These are phyloP conservation scores for Drymonia ruficornis DNA, from an alignment of 2,888 invertebrate genomes.

Conservation along the genomic window DNA sequence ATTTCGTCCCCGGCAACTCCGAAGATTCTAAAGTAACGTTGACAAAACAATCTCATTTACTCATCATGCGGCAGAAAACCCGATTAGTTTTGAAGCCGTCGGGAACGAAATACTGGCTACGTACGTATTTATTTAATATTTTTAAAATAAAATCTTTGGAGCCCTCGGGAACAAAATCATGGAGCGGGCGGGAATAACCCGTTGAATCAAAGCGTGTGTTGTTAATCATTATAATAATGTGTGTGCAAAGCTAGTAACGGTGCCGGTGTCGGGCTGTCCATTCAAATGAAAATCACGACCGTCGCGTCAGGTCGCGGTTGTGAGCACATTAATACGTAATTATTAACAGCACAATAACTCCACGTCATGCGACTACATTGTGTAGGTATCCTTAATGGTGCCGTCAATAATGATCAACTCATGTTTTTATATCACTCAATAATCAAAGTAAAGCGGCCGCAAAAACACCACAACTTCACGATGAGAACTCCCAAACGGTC, in stretches of 20 bases:
- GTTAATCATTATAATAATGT: constrained; percentile 16
- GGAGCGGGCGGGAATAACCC: no score
- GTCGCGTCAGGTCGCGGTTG: constrained; percentile 56
- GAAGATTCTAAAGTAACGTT: no score
- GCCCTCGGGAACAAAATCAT: no score
- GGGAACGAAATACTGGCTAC: no score
- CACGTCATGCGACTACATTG: constrained; percentile 45
- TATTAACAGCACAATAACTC: constrained; percentile 63
- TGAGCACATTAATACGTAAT: constrained; percentile 55
- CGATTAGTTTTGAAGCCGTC: no score
- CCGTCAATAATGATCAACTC: constrained; percentile 39
- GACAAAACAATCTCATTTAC: no score
- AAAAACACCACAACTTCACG: constrained; percentile 24
- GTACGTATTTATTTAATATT: no score
- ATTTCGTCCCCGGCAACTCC: no score
- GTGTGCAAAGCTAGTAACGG: constrained; percentile 59
- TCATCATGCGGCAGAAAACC: no score
- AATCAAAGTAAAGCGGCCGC: constrained; percentile 19
- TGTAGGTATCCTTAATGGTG: constrained; percentile 48
- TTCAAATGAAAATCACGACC: constrained; percentile 58
- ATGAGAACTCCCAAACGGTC: constrained; percentile 11
- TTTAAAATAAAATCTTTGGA: no score
- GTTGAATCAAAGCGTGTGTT: not conserved
- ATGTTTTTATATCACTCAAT: constrained; percentile 33
- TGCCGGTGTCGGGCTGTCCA: constrained; percentile 56